phyloP scores from a whole-genome alignment of 2,888 invertebrate genomes.

The Drosophila paramelanica region DNA sequence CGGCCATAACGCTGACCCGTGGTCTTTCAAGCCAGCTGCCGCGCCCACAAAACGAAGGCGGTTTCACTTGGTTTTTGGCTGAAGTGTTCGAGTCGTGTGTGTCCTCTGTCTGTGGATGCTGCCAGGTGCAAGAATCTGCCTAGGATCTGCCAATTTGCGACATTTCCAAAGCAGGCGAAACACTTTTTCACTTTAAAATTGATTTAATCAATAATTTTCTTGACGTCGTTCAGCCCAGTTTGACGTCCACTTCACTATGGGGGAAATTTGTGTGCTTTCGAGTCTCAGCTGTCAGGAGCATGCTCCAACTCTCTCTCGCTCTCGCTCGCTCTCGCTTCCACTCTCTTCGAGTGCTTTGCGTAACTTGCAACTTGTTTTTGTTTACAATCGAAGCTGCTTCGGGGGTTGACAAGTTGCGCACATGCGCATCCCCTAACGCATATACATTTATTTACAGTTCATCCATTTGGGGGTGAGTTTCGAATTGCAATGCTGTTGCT shows the following conservation, averaged over 20 bases:
- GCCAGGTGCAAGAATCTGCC: background rate
- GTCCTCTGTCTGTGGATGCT: background rate
- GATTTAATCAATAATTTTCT: slow-evolving; percentile 81
- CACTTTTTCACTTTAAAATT: slow-evolving; percentile 71
- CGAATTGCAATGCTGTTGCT: slow-evolving; percentile 33
- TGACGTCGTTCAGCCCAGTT: slow-evolving; percentile 51
- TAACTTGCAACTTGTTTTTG: slow-evolving; percentile 70
- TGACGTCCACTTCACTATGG: slow-evolving; percentile 57
- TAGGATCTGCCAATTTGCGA: slow-evolving; percentile 20
- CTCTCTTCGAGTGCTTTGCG: slow-evolving; percentile 1
- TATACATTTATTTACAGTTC: background rate
- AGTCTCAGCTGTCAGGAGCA: slow-evolving; percentile 56
- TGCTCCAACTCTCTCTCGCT: slow-evolving; percentile 28
- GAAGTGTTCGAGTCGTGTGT: background rate
- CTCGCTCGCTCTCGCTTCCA: slow-evolving; percentile 5
- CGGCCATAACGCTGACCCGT: slow-evolving; percentile 88
- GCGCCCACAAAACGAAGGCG: slow-evolving; percentile 37
- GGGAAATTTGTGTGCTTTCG: slow-evolving; percentile 59
- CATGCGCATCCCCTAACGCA: slow-evolving; percentile 46
- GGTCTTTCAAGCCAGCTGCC: slow-evolving; percentile 55
- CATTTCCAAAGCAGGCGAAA: slow-evolving; percentile 44
- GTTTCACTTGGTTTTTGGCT: background rate
- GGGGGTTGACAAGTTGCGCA: slow-evolving; percentile 51
- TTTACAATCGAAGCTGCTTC: slow-evolving; percentile 60
- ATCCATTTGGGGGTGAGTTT: slow-evolving; percentile 28